Percentiles rank a stretch among this genome's conserved stretches.
Evolutionary conservation across 2,113 vertebrate genomes (phyloP).

Genomic region (Cryptotis parvus): DNA sequence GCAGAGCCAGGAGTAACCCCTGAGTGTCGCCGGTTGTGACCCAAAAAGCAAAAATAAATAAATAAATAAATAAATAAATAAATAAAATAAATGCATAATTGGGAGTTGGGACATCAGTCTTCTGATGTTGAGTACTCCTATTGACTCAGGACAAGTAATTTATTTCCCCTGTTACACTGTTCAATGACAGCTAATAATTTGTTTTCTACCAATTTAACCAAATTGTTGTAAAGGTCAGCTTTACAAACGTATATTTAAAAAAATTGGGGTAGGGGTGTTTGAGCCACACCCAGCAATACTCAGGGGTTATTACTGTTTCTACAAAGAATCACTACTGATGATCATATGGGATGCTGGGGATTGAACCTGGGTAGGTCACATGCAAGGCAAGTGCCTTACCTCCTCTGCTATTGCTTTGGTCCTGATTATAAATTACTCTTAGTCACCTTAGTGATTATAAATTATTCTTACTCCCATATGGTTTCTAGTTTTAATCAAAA

Average conservation of each 20-base stretch:
- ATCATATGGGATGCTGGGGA: too few species aligned
- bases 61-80: neutral
- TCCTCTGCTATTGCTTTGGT: too few species aligned
- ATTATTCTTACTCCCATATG: neutral
- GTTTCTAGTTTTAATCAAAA: constrained; percentile 19
- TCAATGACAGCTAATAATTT: neutral
- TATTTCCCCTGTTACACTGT: constrained; percentile 29
- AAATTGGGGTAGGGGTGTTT: too few species aligned
- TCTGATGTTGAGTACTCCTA: neutral
- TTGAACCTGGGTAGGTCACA: too few species aligned
- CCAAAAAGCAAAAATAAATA: neutral
- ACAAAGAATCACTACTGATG: too few species aligned
- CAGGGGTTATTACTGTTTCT: too few species aligned
- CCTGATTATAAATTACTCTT: neutral
- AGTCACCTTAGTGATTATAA: neutral
- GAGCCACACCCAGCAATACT: too few species aligned
- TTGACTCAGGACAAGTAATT: neutral
- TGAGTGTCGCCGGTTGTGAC: too few species aligned
- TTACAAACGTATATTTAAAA: neutral
- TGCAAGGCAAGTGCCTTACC: too few species aligned
- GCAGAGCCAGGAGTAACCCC: too few species aligned
- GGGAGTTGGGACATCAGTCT: neutral
- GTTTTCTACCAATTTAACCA: neutral
- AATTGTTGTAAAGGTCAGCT: neutral
- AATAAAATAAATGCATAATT: neutral